Evolutionary conservation across 2,113 vertebrate species (phyloP).

Genomic region (Emberiza fucata): DNA sequence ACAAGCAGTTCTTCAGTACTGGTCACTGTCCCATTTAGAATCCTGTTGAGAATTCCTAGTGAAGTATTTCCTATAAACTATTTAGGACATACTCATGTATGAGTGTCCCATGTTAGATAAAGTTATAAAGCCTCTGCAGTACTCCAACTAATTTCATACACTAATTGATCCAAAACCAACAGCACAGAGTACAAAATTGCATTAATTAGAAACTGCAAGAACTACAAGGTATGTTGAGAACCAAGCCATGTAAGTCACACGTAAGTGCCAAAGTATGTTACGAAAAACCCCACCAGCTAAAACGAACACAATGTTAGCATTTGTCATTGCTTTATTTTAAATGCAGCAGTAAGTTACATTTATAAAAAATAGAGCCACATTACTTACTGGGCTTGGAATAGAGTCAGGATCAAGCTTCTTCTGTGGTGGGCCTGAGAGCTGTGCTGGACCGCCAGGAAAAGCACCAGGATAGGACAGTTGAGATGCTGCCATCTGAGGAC

Average conservation of each 20-base stretch:
- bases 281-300: not conserved
- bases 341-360: not conserved
- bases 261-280: not conserved
- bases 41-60: not conserved
- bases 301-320: not conserved
- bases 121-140: not conserved
- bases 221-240: not conserved
- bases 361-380: not conserved
- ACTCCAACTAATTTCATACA: not conserved
- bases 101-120: not conserved
- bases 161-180: not conserved
- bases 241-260: not conserved
- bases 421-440: conserved; percentile 83
- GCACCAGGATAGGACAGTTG: conserved; percentile 81
- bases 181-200: not conserved
- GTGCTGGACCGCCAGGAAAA: conserved; percentile 75
- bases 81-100: not conserved
- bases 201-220: not conserved
- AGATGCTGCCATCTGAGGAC: conserved; percentile 79
- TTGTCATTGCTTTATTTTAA: not conserved
- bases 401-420: conserved; percentile 91
- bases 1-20: not conserved
- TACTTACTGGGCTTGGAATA: conserved; percentile 89
- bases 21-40: not conserved
- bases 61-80: not conserved